phyloP scores from a whole-genome alignment of 1,140 invertebrate species.

The Formica exsecta region DNA sequence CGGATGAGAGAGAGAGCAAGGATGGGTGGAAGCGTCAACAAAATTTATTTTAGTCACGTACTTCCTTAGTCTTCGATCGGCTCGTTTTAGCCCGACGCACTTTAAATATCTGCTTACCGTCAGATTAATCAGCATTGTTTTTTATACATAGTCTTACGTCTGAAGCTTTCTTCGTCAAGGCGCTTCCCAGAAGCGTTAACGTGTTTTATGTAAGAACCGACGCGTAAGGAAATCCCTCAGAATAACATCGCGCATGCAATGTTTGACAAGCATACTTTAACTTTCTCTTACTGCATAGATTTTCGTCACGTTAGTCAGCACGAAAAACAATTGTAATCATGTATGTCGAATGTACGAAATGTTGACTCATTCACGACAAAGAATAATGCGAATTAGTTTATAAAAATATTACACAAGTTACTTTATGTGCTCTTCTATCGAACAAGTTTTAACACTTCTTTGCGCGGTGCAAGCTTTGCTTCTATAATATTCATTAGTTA shows the following conservation, averaged over 20 bases:
- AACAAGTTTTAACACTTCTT: neutral
- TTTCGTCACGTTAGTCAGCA: slow-evolving; percentile 27
- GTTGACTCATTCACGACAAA: neutral
- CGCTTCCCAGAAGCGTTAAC: neutral
- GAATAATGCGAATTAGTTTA: neutral
- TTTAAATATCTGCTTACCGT: slow-evolving; percentile 26
- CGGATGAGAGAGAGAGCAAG: neutral
- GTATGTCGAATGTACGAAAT: neutral
- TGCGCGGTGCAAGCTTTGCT: neutral
- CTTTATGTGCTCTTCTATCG: neutral
- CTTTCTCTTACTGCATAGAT: slow-evolving; percentile 69
- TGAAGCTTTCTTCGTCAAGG: slow-evolving; percentile 19
- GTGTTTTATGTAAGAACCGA: slow-evolving; percentile 63
- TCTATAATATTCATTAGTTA: neutral
- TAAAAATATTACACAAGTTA: neutral
- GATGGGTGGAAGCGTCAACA: slow-evolving; percentile 8
- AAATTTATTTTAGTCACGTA: slow-evolving; percentile 55
- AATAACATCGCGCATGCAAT: slow-evolving; percentile 63
- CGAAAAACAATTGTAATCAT: slow-evolving; percentile 14
- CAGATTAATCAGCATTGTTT: slow-evolving; percentile 53
- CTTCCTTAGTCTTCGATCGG: slow-evolving; percentile 10
- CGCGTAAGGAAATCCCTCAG: slow-evolving; percentile 55
- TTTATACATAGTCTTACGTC: neutral
- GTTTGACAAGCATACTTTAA: slow-evolving; percentile 73
- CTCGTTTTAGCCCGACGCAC: slow-evolving; percentile 23